These are phyloP conservation scores for Aix galericulata DNA, from an alignment of 2,113 vertebrate species.

Conservation along the genomic window DNA sequence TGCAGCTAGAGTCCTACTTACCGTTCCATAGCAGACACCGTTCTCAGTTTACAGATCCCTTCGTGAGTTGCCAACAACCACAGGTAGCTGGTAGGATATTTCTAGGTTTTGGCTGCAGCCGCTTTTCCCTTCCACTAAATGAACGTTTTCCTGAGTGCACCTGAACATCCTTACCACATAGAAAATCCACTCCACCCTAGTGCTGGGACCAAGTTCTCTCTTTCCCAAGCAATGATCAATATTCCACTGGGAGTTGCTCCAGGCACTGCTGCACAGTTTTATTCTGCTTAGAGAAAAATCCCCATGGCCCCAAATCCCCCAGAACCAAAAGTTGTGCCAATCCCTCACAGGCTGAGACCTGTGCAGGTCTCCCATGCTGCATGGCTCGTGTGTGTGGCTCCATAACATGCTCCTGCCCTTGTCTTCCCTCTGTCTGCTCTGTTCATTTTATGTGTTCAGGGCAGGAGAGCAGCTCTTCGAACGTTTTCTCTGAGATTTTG, in stretches of 20 bases:
- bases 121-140: not conserved
- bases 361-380: fast-evolving
- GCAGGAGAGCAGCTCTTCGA: not conserved
- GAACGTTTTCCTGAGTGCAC: not conserved
- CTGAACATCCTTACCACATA: not conserved
- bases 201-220: not conserved
- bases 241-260: not conserved
- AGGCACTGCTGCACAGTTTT: not conserved
- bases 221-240: not conserved
- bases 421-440: not conserved
- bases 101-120: not conserved
- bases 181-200: not conserved
- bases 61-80: not conserved
- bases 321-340: not conserved
- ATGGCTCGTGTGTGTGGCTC: fast-evolving
- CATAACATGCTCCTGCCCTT: not conserved
- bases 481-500: not conserved
- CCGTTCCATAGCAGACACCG: not conserved
- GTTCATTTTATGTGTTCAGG: fast-evolving
- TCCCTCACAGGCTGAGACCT: not conserved
- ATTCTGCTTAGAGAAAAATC: not conserved
- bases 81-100: not conserved
- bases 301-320: too few relatives aligned
- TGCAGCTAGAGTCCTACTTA: too few relatives aligned
- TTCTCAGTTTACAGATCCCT: not conserved